Conservation (phyloP, 2,113 vertebrate species). For the Dromiciops gliroides region DNA sequence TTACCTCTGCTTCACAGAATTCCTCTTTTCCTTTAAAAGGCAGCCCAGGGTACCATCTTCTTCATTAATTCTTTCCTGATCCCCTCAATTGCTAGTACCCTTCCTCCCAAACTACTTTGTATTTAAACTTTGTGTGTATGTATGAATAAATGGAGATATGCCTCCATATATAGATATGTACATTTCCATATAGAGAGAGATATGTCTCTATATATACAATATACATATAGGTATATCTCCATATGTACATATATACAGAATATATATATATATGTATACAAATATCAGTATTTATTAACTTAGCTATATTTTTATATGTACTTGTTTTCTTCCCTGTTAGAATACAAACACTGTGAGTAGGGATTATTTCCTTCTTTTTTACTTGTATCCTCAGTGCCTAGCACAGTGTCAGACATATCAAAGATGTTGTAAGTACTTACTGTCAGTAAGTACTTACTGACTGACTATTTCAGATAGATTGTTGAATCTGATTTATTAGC, state of each 20-base stretch:
- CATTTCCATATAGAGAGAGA: neutral
- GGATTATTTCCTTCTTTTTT: neutral
- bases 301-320: neutral
- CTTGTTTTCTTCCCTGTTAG: neutral
- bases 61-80: neutral
- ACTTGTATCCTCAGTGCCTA: neutral
- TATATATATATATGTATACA: neutral
- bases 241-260: neutral
- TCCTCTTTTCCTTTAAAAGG: no score
- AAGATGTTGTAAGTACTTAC: neutral
- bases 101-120: neutral
- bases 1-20: no score
- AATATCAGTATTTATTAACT: neutral
- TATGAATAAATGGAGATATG: neutral
- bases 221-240: neutral
- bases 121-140: neutral
- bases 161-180: neutral
- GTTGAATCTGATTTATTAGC: neutral
- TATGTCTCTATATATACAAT: neutral
- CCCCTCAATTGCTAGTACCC: neutral
- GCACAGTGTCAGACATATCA: neutral
- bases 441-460: neutral
- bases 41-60: neutral
- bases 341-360: neutral
- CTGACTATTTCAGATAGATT: neutral